Evolutionary conservation across 1,140 invertebrate species (phyloP), one percentile per base, ranked within the genome.

Genomic region (Agraylea sexmaculata): DNA sequence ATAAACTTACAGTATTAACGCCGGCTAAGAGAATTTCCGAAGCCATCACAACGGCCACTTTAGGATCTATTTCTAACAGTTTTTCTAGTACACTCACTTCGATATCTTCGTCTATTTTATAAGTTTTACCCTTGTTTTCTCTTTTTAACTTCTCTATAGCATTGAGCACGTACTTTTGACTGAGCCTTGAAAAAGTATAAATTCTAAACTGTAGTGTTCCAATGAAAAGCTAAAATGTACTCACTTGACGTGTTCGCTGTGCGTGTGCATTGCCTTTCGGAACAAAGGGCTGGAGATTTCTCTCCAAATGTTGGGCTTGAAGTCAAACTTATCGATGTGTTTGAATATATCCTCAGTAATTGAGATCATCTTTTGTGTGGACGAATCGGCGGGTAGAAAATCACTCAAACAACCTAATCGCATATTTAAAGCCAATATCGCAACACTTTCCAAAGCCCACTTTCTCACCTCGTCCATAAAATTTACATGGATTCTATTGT

Each of bases 11-110:
- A 47, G 81, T 86, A 60, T 87, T 83, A 19, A 84, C 71, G 32
- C 82, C 83, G 12, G 78, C 81, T 38, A 80, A 66, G 16, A 87
- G 42, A 70, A 82, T 77, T 53, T 87, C 83, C 42, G 73, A 64
- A 3, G 77, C 74, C 71, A 86, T 80, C 2, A 73, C 64, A 12
- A 67, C 50, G 1, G 76, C 75, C 20, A 65, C 60, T 53, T 61
- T 60, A 48, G 66, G 61, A 49, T 71, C 65, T 12, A 69, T 68
- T 49, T 53, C 64, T 6, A 69, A 53, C 30, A 69, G 46, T 49
- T 68, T 71, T 45, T 75, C 68, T 16, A 79, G 52, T 32, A 79
- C 59, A 51, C 67, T 71, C 22, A 54, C 51, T 13, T 68, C 54
- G 7, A 55, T 27, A 10, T 38, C 41, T 19, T 53, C 47, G 17